Base-by-base conservation (phyloP, 2,797 vertebrate species). In the Telmatherina bonti region DNA sequence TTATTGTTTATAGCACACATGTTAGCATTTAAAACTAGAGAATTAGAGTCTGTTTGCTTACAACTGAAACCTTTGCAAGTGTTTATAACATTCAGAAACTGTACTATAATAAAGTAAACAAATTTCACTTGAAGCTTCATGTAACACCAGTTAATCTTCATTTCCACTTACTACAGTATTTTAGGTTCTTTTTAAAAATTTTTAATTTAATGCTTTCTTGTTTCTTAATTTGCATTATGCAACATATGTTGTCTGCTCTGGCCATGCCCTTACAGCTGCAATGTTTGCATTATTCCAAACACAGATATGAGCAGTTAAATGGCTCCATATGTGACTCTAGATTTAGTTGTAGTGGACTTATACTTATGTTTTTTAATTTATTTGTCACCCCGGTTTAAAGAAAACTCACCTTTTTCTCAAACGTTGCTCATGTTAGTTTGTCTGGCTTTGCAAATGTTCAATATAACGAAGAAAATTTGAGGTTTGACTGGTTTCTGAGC, bases 401-500 rank as follows among this genome's bases (percentile, higher is more conserved):
- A 16, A 35, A 63, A n/a, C 12, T n/a, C 53, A 2, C 6, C 4
- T 31, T 1, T 54, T 29, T 22, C 15, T 56, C 29, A 20, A 47
- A 65, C 52, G 26, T 57, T 54, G 53, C 26, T 43, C 45, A 38
- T 41, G 53, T 67, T 62, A 43, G 51, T 74, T 52, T 71, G 63
- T 49, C 30, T 76, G 53, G 24, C 20, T 72, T 71, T 59, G 30
- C 2, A 51, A 59, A 33, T 7, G 1, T 22, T 74, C 41, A 2
- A 20, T 27, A 31, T 33, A 55, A 60, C 20, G 36, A 33, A 70
- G 30, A 0, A 49, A 47, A 70, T 57, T 70, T 65, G 1, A 26
- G 38, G 30, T 57, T 20, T 38, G 51, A 43, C 35, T 64, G 81
- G 59, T 66, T 77, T 43, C 13, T 64, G 67, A 69, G 67, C 5